A percentile compares a stretch with the other conserved stretches of the same genome.
phyloP scores from a whole-genome alignment of 92 coral and sea anemone genomes.

The Actinostola sp. region DNA sequence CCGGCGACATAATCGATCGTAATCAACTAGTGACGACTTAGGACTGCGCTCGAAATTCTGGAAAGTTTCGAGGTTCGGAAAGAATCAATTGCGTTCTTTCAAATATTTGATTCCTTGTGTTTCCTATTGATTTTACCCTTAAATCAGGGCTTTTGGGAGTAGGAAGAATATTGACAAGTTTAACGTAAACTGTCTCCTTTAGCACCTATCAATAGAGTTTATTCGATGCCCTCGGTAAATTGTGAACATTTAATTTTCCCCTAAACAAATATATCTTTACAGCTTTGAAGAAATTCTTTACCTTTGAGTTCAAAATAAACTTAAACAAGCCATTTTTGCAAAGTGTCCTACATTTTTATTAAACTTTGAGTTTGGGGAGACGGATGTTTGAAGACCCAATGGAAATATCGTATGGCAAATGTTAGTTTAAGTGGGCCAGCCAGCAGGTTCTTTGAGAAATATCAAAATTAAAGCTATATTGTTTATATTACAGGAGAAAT shows the following conservation, averaged over 20 bases:
- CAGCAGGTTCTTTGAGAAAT: conserved; percentile 85
- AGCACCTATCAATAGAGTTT: not conserved
- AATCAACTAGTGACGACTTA: not conserved
- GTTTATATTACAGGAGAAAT: conserved; percentile 55
- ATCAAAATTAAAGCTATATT: conserved; percentile 66
- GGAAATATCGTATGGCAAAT: conserved; percentile 63
- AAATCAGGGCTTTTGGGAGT: conserved; percentile 3
- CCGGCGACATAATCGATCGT: not conserved
- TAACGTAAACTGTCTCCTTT: conserved; percentile 24
- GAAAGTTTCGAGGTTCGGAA: conserved; percentile 14
- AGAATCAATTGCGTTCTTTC: conserved; percentile 5
- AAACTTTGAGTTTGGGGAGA: conserved; percentile 53
- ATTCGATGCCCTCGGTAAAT: conserved; percentile 17
- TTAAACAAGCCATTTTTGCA: conserved; percentile 62
- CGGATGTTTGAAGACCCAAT: conserved; percentile 78
- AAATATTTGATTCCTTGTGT: not conserved
- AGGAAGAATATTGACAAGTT: not conserved
- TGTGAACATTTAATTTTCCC: conserved; percentile 66
- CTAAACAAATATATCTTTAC: conserved; percentile 71
- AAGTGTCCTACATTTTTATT: conserved; percentile 65
- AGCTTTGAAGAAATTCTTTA: conserved; percentile 59
- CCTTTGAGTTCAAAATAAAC: conserved; percentile 67
- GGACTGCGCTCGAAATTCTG: conserved; percentile 7
- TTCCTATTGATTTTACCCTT: not conserved
- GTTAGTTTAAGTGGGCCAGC: conserved; percentile 71